A percentile compares a stretch with the other conserved stretches of the same genome.
Evolutionary conservation across 2,888 invertebrate species (phyloP).

Genomic region (Ophion ellenae): DNA sequence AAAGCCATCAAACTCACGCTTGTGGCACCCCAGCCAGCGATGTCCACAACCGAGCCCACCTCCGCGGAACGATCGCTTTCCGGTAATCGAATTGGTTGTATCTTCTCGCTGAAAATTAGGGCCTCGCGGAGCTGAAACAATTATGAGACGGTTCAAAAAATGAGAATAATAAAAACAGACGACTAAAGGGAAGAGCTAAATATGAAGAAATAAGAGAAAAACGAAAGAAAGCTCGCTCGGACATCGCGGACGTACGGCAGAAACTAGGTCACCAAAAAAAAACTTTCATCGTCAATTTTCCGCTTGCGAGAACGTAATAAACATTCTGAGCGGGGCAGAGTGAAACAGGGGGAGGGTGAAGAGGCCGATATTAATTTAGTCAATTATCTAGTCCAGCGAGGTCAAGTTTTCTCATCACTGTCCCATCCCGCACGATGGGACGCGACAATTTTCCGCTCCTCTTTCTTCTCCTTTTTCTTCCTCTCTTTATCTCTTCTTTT

Average conservation of each 20-base stretch:
- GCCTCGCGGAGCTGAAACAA: conserved; percentile 66
- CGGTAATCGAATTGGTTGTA: conserved; percentile 71
- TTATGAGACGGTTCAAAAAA: neutral
- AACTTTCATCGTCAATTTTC: conserved; percentile 52
- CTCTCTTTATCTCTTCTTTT: neutral
- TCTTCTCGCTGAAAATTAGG: conserved; percentile 65
- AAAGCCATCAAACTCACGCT: conserved; percentile 52
- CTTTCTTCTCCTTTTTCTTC: conserved; percentile 25
- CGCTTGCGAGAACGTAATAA: conserved; percentile 38
- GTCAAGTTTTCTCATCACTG: conserved; percentile 52
- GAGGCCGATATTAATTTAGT: conserved; percentile 21
- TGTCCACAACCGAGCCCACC: conserved; percentile 61
- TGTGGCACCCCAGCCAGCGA: conserved; percentile 75
- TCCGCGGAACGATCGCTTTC: conserved; percentile 36
- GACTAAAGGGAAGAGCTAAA: conserved; percentile 1
- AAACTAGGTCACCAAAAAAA: conserved; percentile 14
- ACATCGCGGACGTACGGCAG: conserved; percentile 3
- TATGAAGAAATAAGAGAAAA: conserved; percentile 3
- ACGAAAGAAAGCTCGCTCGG: conserved; percentile 17
- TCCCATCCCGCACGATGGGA: neutral
- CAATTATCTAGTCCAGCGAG: conserved; percentile 44
- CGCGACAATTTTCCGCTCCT: too few species aligned
- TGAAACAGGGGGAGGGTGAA: neutral
- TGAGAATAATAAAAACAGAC: neutral
- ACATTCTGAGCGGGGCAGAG: conserved; percentile 30